Base-by-base conservation (phyloP, 1,140 invertebrate species). In the Olivierus martensii region DNA sequence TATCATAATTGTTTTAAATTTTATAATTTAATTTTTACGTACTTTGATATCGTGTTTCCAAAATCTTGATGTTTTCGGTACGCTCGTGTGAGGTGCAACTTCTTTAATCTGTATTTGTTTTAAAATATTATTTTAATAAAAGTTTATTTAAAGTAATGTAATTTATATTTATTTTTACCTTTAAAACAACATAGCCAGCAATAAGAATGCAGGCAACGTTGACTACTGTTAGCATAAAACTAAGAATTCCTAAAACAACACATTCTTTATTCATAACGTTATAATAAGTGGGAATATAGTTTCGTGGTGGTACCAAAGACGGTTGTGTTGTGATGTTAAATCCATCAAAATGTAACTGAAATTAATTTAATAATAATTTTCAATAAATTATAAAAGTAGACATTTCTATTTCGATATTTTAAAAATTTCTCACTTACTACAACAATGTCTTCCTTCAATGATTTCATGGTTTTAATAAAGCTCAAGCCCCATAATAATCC, bases 191-290 rank as follows among this genome's bases (percentile, higher is more conserved):
- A 58, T 87, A 79, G 2, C 83, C 84, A 19, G 83, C 83, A 56
- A 86, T 76, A 61, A 89, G 81, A 62, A 91, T 89, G 65, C 84
- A 86, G 60, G 82, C 74, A 34, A 90, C 84, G 66, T 91, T 89
- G 5, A 90, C 72, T 22, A 87, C 71, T 1, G 84, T 87, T 14
- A 91, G 69, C 55, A 81, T 77, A 41, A 84, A 79, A 62, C 84
- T 87, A 34, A 87, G 77, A 42, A 82, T 77, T 17, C 85, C 87
- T 62, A 88, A 79, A 52, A 82, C 74, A 38, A 79, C 76, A 63
- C 82, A 82, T 65, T 90, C 87, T 12, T 78, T 76, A 18, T 81
- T 79, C 54, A 83, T 66, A 62, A 84, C 82, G 54, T 79, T 72
- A 9, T 79, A 78, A 60, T 84, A 85, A 7, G 82, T 59, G 10